Conservation (phyloP, 2,888 invertebrate species). For the Drosophila nr. perissopoda region DNA sequence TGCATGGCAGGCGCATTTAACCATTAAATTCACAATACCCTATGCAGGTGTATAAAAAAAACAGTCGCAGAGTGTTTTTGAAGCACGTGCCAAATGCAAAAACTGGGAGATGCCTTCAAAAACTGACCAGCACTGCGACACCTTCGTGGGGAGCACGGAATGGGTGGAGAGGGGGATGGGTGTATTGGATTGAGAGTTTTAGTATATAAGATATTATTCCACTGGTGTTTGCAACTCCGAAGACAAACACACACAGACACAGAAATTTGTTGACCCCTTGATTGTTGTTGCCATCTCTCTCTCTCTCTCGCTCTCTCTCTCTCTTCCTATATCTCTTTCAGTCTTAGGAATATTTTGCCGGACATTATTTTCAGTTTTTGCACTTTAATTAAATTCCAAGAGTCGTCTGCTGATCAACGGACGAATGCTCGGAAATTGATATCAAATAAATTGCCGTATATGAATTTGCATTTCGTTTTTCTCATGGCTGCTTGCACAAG, state of each 20-base stretch:
- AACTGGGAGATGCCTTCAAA: conserved; percentile 25
- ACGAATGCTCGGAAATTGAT: conserved; percentile 34
- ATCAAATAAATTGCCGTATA: conserved; percentile 52
- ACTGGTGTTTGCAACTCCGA: conserved; percentile 33
- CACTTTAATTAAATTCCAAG: conserved; percentile 72
- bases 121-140: conserved; percentile 41
- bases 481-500: conserved; percentile 37
- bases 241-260: conserved; percentile 37
- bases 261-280: conserved; percentile 21
- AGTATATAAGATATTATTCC: conserved; percentile 48
- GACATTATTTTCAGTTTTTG: conserved; percentile 62
- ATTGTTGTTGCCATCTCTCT: conserved; percentile 8
- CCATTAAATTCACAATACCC: background rate
- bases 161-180: background rate
- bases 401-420: conserved; percentile 28
- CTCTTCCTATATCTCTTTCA: background rate
- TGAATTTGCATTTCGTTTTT: conserved; percentile 51
- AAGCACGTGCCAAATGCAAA: conserved; percentile 56
- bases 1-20: background rate
- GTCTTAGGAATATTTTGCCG: conserved; percentile 28
- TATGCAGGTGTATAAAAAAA: background rate
- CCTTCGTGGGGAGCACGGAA: conserved; percentile 4
- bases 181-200: conserved; percentile 12
- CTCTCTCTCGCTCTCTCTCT: background rate
- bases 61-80: conserved; percentile 27